These are phyloP conservation scores for Eublepharis macularius DNA, from an alignment of 2,113 vertebrate species.

Conservation along the genomic window DNA sequence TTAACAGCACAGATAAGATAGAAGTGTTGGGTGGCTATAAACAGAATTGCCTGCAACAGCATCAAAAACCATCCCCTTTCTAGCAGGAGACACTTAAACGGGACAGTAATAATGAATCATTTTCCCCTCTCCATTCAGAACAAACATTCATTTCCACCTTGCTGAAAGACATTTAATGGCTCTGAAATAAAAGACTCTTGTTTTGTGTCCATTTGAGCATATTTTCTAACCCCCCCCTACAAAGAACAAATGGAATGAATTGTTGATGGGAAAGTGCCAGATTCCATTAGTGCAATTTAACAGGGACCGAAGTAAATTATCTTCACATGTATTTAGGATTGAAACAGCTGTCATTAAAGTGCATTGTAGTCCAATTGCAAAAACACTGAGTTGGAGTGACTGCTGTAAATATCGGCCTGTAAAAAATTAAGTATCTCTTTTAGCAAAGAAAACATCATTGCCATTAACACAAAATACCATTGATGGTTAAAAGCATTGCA, in stretches of 20 bases:
- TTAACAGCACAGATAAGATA: no score
- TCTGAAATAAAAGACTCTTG: background rate
- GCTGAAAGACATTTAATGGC: background rate
- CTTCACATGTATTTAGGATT: conserved; percentile 40
- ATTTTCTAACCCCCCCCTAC: background rate
- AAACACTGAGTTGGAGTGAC: conserved; percentile 45
- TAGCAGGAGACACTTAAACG: background rate
- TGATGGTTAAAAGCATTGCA: conserved; percentile 12
- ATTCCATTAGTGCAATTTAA: background rate
- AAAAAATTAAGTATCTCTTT: conserved; percentile 55
- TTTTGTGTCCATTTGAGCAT: background rate
- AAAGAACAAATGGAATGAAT: background rate
- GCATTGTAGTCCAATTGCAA: conserved; percentile 56
- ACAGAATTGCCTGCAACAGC: background rate
- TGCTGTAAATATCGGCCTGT: conserved; percentile 51
- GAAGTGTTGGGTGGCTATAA: background rate
- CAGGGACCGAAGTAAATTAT: conserved; percentile 37
- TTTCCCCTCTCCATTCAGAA: background rate
- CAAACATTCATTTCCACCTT: background rate
- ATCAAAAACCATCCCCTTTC: no score
- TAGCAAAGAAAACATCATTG: conserved; percentile 32
- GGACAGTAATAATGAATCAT: background rate
- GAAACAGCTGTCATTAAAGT: conserved; percentile 61
- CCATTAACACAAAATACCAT: conserved; percentile 7
- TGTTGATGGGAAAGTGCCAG: conserved; percentile 34